Percentiles rank a stretch among this genome's conserved stretches.
phyloP scores from a whole-genome alignment of 2,797 vertebrate genomes.

The Siniperca undulata region DNA sequence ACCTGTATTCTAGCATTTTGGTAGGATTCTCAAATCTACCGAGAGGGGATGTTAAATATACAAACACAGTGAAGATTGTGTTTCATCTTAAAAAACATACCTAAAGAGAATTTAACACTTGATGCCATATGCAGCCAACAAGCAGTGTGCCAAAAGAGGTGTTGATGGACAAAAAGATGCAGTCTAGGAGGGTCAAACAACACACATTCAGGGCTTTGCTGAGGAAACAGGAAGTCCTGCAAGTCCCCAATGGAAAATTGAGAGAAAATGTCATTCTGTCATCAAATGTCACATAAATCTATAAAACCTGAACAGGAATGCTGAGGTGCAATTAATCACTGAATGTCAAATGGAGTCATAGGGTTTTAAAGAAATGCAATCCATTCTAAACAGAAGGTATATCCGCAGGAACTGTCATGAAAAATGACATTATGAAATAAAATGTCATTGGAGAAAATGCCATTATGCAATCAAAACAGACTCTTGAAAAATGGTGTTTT shows the following conservation, averaged over 20 bases:
- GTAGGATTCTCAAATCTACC: not conserved
- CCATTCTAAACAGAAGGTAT: not conserved
- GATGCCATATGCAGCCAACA: not conserved
- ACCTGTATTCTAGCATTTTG: not conserved
- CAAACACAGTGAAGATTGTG: not conserved
- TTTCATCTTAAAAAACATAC: conserved; percentile 6
- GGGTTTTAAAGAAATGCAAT: not conserved
- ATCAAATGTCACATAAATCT: conserved; percentile 22
- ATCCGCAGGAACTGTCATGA: conserved; percentile 5
- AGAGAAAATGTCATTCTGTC: conserved; percentile 39
- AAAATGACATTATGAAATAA: conserved; percentile 8
- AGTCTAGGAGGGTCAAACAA: conserved; percentile 7
- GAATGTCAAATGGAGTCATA: not conserved
- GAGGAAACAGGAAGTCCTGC: conserved; percentile 9
- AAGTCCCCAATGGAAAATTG: not conserved
- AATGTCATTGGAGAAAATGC: not conserved
- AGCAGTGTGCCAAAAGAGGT: conserved; percentile 15
- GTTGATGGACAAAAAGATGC: conserved; percentile 12
- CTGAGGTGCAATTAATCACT: conserved; percentile 1
- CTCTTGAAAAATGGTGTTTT: not conserved
- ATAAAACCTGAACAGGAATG: not conserved
- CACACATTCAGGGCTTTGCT: not conserved
- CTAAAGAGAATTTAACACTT: not conserved
- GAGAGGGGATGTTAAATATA: not conserved
- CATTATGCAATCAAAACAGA: not conserved